These are phyloP conservation scores for Psilanteris sp. DNA, from an alignment of 1,140 invertebrate species.

Conservation along the genomic window DNA sequence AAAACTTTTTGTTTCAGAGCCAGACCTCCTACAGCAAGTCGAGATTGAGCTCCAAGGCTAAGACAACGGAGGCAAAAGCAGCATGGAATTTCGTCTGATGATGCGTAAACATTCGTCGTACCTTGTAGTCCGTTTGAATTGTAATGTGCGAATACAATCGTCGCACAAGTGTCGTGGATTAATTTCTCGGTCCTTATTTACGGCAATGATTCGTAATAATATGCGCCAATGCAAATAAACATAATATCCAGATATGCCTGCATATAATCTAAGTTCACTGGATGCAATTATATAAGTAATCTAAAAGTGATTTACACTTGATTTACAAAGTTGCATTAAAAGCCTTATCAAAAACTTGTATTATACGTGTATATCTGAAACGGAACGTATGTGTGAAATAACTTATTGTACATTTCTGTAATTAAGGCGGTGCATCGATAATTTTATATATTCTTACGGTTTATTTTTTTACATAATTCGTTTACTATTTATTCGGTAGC, in stretches of 20 bases:
- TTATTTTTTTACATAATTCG: conserved; percentile 10
- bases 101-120: conserved; percentile 42
- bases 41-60: conserved; percentile 74
- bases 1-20: conserved; percentile 73
- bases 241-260: conserved; percentile 42
- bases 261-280: conserved; percentile 61
- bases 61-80: conserved; percentile 13
- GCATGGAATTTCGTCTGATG: conserved; percentile 18
- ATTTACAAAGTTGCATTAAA: conserved; percentile 49
- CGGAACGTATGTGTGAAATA: conserved; percentile 7
- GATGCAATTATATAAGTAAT: conserved; percentile 63
- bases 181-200: conserved; percentile 27
- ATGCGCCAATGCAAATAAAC: conserved; percentile 24
- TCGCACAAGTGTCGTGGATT: conserved; percentile 31
- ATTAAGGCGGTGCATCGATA: conserved; percentile 16
- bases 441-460: neutral
- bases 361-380: conserved; percentile 49
- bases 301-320: conserved; percentile 59
- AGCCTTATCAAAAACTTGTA: conserved; percentile 47
- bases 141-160: conserved; percentile 17
- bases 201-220: conserved; percentile 37
- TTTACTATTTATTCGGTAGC: conserved; percentile 2
- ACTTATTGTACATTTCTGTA: conserved; percentile 26
- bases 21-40: conserved; percentile 77
- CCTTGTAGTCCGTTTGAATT: conserved; percentile 23